Base-by-base conservation (phyloP, 2,888 invertebrate species). In the Harpagoxenus sublaevis region DNA sequence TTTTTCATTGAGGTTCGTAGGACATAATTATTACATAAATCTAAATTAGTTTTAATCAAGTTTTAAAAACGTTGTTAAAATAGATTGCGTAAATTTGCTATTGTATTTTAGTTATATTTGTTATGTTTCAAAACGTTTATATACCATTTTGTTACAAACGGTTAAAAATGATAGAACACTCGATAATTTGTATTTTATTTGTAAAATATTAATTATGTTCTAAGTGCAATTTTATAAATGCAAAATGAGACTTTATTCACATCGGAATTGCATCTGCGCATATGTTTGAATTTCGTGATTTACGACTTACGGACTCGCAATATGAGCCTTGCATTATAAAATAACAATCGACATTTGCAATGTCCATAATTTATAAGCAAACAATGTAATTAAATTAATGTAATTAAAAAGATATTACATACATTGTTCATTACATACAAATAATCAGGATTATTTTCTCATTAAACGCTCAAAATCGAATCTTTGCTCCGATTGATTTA, bases 201-300 rank as follows among this genome's bases (percentile, higher is more conserved):
- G 8, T 71, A 23, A 39, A 73, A 60, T 60, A 35, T 18, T 53
- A 23, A 23, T 71, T 71, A 71, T 35, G 70, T 15, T 53, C 8
- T 51, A 71, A 71, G 12, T 53, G 35, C 12, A 53, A 23, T 53
- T 71, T 71, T 53, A 71, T 4, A 18, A 70, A 70, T 51, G 35
- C 15, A n/a, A 53, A 53, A 53, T 53, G 12, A 35, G n/a, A 10
- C 9, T 71, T 53, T 71, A 71, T 71, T 53, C 9, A 71, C n/a
- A 53, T 71, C 2, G 4, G 8, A 35, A 53, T n/a, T 71, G 68
- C 31, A 48, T 68, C 45, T 68, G 70, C 31, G 12, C 31, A 23
- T 71, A 71, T 35, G 65, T 53, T 71, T 35, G 8, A 71, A 53
- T 71, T 71, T 2, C 12, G 8, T 51, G 35, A 70, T 70, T 70